Evolutionary conservation across 2,113 vertebrate species (phyloP).

Genomic region (Asarcornis scutulata): DNA sequence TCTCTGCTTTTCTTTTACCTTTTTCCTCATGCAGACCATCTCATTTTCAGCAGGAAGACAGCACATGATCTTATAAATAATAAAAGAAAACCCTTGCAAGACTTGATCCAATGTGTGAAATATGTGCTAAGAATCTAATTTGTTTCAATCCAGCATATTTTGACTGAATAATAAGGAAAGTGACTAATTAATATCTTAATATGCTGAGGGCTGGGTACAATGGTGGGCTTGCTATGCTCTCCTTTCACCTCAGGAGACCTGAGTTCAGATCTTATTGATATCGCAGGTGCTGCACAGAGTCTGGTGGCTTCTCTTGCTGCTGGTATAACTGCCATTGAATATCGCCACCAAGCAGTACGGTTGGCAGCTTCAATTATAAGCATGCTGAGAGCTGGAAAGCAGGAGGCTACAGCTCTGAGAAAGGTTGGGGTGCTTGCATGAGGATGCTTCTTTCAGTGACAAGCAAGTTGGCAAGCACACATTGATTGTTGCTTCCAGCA

Average conservation of each 20-base stretch:
- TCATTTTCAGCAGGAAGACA: constrained; percentile 83
- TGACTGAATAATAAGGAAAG: constrained; percentile 81
- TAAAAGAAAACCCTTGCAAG: constrained; percentile 83
- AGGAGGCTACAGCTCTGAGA: not conserved
- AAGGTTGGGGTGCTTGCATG: not conserved
- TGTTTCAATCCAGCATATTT: constrained; percentile 81
- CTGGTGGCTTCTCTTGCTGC: not conserved
- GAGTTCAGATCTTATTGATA: constrained; percentile 27
- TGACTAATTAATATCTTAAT: constrained; percentile 82
- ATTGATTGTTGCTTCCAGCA: not conserved
- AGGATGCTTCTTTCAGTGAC: not conserved
- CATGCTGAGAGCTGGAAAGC: not conserved
- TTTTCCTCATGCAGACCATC: constrained; percentile 86
- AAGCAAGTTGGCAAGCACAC: not conserved
- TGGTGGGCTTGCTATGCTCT: constrained; percentile 37
- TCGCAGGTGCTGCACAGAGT: not conserved
- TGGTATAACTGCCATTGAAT: not conserved
- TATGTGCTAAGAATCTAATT: constrained; percentile 85
- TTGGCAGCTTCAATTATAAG: not conserved
- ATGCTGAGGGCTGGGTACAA: constrained; percentile 56
- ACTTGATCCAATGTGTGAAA: constrained; percentile 80
- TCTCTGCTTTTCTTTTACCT: constrained; percentile 87
- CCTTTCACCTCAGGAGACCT: constrained; percentile 62
- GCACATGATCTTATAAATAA: constrained; percentile 85
- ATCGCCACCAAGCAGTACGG: not conserved